Conservation (phyloP, 2,888 invertebrate genomes). For the Syrista parreyssii region DNA sequence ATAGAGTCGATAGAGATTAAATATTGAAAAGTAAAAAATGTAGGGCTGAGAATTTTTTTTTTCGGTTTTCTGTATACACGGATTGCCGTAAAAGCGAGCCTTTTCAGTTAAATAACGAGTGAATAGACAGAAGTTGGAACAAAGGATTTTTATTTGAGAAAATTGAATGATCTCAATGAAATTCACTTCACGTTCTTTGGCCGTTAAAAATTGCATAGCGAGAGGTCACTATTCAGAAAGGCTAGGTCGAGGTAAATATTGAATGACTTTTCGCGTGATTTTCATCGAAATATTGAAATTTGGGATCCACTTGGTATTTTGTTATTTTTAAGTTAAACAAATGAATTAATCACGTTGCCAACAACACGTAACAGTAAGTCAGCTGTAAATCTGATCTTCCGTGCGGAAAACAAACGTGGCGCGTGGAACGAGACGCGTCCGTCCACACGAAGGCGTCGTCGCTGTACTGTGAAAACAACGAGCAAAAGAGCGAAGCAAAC, state of each 20-base stretch:
- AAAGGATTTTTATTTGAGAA: neutral
- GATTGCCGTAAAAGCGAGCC: neutral
- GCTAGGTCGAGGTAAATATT: neutral
- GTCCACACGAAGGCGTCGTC: conserved; percentile 2
- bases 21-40: neutral
- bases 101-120: neutral
- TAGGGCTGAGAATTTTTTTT: neutral
- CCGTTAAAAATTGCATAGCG: neutral
- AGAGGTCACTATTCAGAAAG: neutral
- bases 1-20: neutral
- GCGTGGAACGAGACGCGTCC: neutral
- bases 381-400: neutral
- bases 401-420: neutral
- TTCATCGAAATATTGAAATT: neutral
- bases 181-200: neutral
- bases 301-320: neutral
- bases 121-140: neutral
- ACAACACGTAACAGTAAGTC: neutral
- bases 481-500: conserved; percentile 26
- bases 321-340: neutral
- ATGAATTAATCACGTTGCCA: neutral
- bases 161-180: neutral
- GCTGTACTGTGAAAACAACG: conserved; percentile 30
- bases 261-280: neutral
- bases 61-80: neutral